Evolutionary conservation across 2,888 invertebrate species (phyloP), one percentile per base, ranked within the genome.

Genomic region (Adelphocoris suturalis): DNA sequence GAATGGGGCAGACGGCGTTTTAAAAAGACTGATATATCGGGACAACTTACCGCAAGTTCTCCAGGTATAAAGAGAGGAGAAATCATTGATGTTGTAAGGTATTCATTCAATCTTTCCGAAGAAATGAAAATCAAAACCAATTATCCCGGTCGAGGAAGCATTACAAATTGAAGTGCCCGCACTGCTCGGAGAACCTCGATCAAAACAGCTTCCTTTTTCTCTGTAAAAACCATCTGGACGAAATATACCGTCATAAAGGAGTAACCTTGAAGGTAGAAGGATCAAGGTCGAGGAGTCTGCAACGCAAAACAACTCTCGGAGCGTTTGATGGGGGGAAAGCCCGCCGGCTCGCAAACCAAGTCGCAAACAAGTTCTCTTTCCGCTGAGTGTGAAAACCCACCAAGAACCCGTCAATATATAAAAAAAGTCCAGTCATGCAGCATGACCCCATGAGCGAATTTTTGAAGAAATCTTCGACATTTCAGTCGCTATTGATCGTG

Each of bases 41-140:
- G 2, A 37, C 37, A 37, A 37, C 7, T 7, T 37, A 4, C 37
- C 37, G 2, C 37, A 37, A 37, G 37, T 37, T 37, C 7, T 37
- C 37, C 37, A 37, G 37, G 2, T 37, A 37, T 52, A 11, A 7
- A 52, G 61, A 52, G 16, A 61, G 61, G 61, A 37, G 37, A 61
- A 61, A 61, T n/a, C 61, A 19, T 61, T 61, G 61, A 61, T 19
- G n/a, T 61, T 9, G n/a, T 7, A 61, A 61, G 61, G 19, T 9
- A 68, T 68, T 23, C 16, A 68, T 68, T 23, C 68, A 19, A 23
- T 23, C 23, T 5, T 19, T 0, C 23, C 68, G 68, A 27, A 11
- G 68, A 68, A 68, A 68, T 68, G 68, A 27, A 68, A 68, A 23
- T 68, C 68, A 68, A 68, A 68, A 68, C 68, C 68, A 68, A 68